A percentile compares a stretch with the other conserved stretches of the same genome.
phyloP scores from a whole-genome alignment of 2,797 vertebrate species.

The Helostoma temminkii region DNA sequence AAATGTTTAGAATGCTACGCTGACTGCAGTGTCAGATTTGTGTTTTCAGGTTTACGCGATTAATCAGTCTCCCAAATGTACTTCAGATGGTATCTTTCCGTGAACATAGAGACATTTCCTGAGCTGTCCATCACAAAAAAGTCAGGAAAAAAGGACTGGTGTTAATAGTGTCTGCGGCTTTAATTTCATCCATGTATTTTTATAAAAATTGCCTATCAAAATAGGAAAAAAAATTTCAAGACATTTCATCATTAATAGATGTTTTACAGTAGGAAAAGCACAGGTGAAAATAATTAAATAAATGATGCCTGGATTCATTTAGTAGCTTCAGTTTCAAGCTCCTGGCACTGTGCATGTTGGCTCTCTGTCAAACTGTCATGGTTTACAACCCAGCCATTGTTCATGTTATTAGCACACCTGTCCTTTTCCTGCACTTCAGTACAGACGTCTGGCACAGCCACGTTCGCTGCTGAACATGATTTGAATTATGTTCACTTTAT shows the following conservation, averaged over 20 bases:
- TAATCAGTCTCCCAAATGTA: neutral
- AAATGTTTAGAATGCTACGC: neutral
- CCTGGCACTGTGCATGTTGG: neutral
- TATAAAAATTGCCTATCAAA: neutral
- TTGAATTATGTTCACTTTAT: too few relatives aligned
- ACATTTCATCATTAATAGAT: neutral
- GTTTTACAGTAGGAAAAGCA: neutral
- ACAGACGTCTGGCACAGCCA: neutral
- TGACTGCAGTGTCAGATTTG: conserved; percentile 9
- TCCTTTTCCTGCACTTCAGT: neutral
- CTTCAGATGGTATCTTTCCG: neutral
- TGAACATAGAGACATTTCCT: neutral
- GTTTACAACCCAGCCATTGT: neutral
- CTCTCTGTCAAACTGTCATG: neutral
- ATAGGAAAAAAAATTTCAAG: neutral
- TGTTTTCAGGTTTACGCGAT: conserved; percentile 19
- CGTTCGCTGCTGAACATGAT: too few relatives aligned
- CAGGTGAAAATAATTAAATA: neutral
- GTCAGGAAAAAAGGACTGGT: neutral
- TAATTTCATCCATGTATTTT: neutral
- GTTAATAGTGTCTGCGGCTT: neutral
- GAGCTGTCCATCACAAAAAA: neutral
- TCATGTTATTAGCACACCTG: neutral
- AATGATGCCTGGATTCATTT: neutral
- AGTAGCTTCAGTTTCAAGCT: neutral